phyloP scores from a whole-genome alignment of 2,888 invertebrate genomes.

The Eumerus sabulonum region DNA sequence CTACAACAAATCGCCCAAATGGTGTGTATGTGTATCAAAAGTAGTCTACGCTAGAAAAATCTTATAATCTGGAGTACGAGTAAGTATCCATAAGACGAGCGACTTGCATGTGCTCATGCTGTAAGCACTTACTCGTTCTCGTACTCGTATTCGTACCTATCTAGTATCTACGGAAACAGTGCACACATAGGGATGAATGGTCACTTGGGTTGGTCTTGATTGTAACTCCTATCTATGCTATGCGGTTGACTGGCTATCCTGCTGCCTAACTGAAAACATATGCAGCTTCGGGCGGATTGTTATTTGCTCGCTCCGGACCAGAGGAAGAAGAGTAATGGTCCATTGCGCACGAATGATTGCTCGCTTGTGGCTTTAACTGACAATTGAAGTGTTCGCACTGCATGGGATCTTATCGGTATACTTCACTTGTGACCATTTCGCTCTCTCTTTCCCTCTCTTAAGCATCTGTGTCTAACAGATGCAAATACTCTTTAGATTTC shows the following conservation, averaged over 20 bases:
- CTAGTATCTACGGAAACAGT: slow-evolving; percentile 44
- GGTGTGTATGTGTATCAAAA: slow-evolving; percentile 65
- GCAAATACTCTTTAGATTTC: no score
- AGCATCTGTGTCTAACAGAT: neutral
- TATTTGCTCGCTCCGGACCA: slow-evolving; percentile 54
- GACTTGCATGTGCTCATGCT: slow-evolving; percentile 63
- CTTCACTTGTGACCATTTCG: neutral
- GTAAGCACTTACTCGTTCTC: slow-evolving; percentile 30
- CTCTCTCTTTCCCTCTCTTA: no score
- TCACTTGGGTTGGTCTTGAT: slow-evolving; percentile 64
- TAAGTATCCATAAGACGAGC: slow-evolving; percentile 59
- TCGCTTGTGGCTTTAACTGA: slow-evolving; percentile 60
- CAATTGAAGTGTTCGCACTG: slow-evolving; percentile 50
- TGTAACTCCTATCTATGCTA: slow-evolving; percentile 48
- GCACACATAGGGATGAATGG: slow-evolving; percentile 63
- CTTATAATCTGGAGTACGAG: slow-evolving; percentile 67
- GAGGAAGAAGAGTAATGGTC: slow-evolving; percentile 66
- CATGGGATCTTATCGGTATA: slow-evolving; percentile 43
- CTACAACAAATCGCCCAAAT: slow-evolving; percentile 66
- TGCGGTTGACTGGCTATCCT: slow-evolving; percentile 34
- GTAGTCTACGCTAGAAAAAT: slow-evolving; percentile 64
- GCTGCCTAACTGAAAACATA: slow-evolving; percentile 34
- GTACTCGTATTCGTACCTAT: slow-evolving; percentile 33
- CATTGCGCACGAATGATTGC: slow-evolving; percentile 68
- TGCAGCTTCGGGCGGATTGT: slow-evolving; percentile 54